Base-by-base conservation (phyloP, 35 echinoderm and acorn worm species). In the Acanthaster planci region DNA sequence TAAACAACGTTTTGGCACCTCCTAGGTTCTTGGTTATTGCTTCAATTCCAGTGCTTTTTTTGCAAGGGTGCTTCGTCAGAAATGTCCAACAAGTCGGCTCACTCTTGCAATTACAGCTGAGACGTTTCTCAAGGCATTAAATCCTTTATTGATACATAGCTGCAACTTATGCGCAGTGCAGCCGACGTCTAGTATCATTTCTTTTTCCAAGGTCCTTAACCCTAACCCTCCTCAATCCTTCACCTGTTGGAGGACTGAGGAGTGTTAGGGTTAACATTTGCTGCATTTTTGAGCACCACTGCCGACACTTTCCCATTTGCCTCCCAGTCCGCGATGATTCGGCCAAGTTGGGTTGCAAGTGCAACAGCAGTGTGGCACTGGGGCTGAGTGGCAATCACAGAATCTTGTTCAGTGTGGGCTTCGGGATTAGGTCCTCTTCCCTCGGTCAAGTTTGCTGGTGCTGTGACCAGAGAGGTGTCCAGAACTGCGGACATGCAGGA, bases 281-380 rank as follows among this genome's bases (percentile, higher is more conserved):
- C n/a, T 18, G 72, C 85, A 31, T 87, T 87, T 31, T 87, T 76
- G 39, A 78, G 85, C 1, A 87, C 85, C 52, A 87, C 80, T 10
- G 80, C 80, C 32, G 51, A 29, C 12, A 84, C 21, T 60, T 84
- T 84, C 5, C 47, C 19, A 15, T 57, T 5, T 7, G 64, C 10
- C 29, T 37, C 55, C 82, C 82, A 84, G 6, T 84, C 39, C 3
- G 6, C 37, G 17, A 38, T 34, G 22, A 84, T 55, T 3, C 14
- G 52, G 27, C 57, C 30, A 16, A 82, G 47, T 27, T 82, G 38
- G 17, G n/a, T 42, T 9, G 82, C 19, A 29, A 84, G 56, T 37
- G 55, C 55, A 29, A n/a, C 31, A 14, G 82, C 82, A 64, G 82
- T 84, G 16, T 84, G 82, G 16, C 55, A 27, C 22, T 80, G 38